Percentiles rank a stretch among this genome's conserved stretches.
Evolutionary conservation across 2,797 vertebrate species (phyloP).

Genomic region (Hippoglossus hippoglossus): DNA sequence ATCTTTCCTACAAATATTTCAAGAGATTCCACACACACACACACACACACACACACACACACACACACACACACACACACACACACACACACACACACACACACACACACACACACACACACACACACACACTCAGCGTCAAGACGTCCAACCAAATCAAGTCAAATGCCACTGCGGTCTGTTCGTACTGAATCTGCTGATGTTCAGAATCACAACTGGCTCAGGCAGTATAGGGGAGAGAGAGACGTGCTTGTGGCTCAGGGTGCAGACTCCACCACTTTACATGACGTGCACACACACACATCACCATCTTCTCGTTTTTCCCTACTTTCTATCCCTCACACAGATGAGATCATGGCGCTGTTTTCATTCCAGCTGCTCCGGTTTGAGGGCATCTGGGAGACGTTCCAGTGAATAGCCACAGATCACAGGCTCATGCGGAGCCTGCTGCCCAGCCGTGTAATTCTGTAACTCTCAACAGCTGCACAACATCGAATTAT

Average conservation of each 20-base stretch:
- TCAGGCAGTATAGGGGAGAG: background rate
- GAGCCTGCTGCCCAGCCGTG: constrained; percentile 55
- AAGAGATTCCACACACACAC: constrained; percentile 8
- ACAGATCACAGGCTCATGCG: constrained; percentile 44
- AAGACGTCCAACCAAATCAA: constrained; percentile 24
- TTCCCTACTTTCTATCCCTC: constrained; percentile 46
- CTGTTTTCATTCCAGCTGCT: constrained; percentile 72
- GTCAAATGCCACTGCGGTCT: constrained; percentile 15
- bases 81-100: constrained; percentile 6
- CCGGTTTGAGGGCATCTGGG: constrained; percentile 60
- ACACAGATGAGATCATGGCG: constrained; percentile 66
- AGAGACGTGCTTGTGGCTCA: background rate
- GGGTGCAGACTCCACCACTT: constrained; percentile 9
- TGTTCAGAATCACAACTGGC: constrained; percentile 20
- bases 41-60: constrained; percentile 6
- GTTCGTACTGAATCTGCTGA: background rate
- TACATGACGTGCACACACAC: constrained; percentile 37
- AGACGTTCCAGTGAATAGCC: constrained; percentile 55
- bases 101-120: constrained; percentile 11
- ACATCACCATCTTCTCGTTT: constrained; percentile 36
- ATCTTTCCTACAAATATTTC: constrained; percentile 8
- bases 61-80: constrained; percentile 9
- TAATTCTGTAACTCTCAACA: constrained; percentile 67
- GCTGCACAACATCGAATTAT: constrained; percentile 54
- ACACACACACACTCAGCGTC: background rate